These are phyloP conservation scores for Calliphora vomitoria DNA, from an alignment of 2,888 invertebrate species.

Conservation along the genomic window DNA sequence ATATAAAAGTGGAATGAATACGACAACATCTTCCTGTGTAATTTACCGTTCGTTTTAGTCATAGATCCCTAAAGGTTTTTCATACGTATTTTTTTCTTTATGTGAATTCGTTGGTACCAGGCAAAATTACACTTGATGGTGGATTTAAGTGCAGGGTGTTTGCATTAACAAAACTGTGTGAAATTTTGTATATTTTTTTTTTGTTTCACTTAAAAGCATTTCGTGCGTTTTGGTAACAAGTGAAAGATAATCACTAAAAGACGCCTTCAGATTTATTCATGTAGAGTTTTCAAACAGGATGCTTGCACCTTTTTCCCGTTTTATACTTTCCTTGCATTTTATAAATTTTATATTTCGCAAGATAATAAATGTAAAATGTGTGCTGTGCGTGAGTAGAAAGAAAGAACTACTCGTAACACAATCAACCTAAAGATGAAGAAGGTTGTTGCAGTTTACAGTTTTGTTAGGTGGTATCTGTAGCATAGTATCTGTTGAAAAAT, in stretches of 20 bases:
- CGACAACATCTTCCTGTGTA: slow-evolving; percentile 32
- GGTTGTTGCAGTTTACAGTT: slow-evolving; percentile 42
- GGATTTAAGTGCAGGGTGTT: slow-evolving; percentile 39
- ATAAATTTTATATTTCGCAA: background rate
- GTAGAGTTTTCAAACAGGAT: slow-evolving; percentile 65
- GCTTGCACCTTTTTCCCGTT: slow-evolving; percentile 67
- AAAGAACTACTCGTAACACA: background rate
- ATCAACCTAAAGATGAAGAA: background rate
- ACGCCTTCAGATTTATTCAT: slow-evolving; percentile 61
- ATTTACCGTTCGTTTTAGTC: slow-evolving; percentile 27
- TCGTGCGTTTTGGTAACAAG: slow-evolving; percentile 45
- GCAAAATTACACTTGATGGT: slow-evolving; percentile 13
- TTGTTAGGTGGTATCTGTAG: background rate
- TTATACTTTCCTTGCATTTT: background rate
- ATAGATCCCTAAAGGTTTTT: slow-evolving; percentile 23
- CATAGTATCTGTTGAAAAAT: background rate
- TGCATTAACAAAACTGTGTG: slow-evolving; percentile 56
- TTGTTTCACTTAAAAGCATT: slow-evolving; percentile 5
- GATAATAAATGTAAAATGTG: slow-evolving; percentile 10
- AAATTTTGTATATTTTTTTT: slow-evolving; percentile 21
- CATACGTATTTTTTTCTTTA: background rate
- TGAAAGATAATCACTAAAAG: slow-evolving; percentile 60
- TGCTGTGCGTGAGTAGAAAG: slow-evolving; percentile 49
- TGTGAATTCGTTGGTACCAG: slow-evolving; percentile 1
- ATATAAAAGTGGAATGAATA: background rate